These are phyloP conservation scores for Hestina assimilis DNA, from an alignment of 1,140 invertebrate species.

Conservation along the genomic window DNA sequence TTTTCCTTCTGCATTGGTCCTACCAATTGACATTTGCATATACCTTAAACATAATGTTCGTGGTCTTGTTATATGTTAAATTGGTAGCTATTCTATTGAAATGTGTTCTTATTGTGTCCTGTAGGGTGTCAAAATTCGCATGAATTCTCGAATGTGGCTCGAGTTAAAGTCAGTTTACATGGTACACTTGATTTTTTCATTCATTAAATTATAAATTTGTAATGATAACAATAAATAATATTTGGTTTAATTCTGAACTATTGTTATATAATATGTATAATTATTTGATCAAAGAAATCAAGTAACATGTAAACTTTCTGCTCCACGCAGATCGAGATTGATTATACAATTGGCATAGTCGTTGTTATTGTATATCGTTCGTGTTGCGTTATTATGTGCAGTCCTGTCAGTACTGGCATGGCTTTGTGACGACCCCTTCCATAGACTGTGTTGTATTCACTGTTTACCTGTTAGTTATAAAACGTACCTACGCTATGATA, in stretches of 20 bases:
- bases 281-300: neutral
- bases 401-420: conserved; percentile 21
- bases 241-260: no score
- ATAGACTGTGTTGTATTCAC: conserved; percentile 25
- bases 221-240: no score
- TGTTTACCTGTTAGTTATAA: conserved; percentile 24
- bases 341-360: conserved; percentile 26
- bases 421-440: conserved; percentile 24
- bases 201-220: no score
- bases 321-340: conserved; percentile 18
- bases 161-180: conserved; percentile 24
- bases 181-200: neutral
- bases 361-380: conserved; percentile 14
- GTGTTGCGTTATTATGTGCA: conserved; percentile 18
- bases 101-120: conserved; percentile 12
- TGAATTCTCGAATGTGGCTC: conserved; percentile 21
- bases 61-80: conserved; percentile 7
- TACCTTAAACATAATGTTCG: conserved; percentile 6
- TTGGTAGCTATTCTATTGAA: conserved; percentile 9
- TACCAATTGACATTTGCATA: conserved; percentile 16
- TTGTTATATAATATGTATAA: no score
- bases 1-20: neutral
- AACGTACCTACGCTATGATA: neutral
- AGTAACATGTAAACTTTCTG: conserved; percentile 22
- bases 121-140: conserved; percentile 34